Percentiles rank a stretch among this genome's conserved stretches.
Conservation (phyloP, 92 coral and sea anemone genomes). For the Chrysogorgia sp. region DNA sequence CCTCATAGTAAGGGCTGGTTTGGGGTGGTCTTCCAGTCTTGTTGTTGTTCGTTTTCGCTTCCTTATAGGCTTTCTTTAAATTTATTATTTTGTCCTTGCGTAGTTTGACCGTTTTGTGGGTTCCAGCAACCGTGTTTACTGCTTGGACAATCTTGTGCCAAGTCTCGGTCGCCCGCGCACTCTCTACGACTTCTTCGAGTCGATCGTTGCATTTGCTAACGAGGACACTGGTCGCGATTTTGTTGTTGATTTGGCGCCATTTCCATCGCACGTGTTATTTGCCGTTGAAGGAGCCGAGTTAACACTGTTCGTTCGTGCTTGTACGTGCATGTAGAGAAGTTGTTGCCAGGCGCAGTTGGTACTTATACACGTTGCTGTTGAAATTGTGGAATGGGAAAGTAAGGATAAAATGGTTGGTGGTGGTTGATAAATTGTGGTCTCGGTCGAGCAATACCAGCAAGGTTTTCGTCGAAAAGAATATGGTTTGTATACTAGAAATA, state of each 20-base stretch:
- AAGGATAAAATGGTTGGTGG: slow-evolving; percentile 4
- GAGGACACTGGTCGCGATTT: slow-evolving; percentile 51
- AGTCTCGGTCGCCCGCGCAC: slow-evolving; percentile 54
- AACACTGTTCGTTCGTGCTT: neutral
- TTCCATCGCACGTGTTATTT: neutral
- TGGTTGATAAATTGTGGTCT: neutral
- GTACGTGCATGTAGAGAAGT: neutral
- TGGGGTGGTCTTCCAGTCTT: slow-evolving; percentile 1
- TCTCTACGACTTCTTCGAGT: slow-evolving; percentile 56
- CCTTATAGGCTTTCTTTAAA: slow-evolving; percentile 63
- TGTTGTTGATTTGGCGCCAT: slow-evolving; percentile 33
- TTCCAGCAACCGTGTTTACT: slow-evolving; percentile 57
- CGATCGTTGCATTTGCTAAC: slow-evolving; percentile 66
- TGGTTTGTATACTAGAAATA: no score
- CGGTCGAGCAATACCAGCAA: neutral
- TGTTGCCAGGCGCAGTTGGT: neutral
- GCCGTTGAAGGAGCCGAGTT: neutral
- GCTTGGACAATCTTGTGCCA: slow-evolving; percentile 57
- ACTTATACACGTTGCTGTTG: neutral
- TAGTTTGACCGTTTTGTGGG: slow-evolving; percentile 49
- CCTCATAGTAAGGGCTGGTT: slow-evolving; percentile 63
- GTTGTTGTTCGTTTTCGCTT: slow-evolving; percentile 59
- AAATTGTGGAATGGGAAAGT: neutral
- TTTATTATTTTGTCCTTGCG: slow-evolving; percentile 62
- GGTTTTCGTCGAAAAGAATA: neutral